Base-by-base conservation (phyloP, 2,113 vertebrate species). In the Xiphias gladius region DNA sequence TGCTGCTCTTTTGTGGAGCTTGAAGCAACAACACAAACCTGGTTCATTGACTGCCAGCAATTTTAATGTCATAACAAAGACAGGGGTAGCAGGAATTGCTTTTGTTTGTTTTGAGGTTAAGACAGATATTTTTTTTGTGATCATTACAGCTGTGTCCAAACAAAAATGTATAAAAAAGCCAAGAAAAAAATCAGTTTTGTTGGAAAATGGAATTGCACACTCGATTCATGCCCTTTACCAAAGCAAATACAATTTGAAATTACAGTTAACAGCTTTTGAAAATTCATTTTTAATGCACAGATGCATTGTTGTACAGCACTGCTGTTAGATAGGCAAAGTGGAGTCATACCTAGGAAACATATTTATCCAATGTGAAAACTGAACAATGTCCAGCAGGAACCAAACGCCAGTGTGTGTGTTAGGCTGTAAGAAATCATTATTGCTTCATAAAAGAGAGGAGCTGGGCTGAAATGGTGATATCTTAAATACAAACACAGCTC, bases 401-500 rank as follows among this genome's bases (percentile, higher is more conserved):
- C 54, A 43, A 26, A 67, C 66, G 54, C 32, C 43, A 50, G 12
- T 24, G 37, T 73, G 8, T 83, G 61, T 66, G 64, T 57, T 30
- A 54, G 48, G 48, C 66, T 70, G 10, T 28, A 30, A 58, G 55
- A 67, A 73, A 86, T 64, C 55, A 75, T 63, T 50, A 62, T 48
- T 74, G 64, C 73, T 74, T 76, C 48, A 80, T 37, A 63, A 73
- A 80, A 35, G 52, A 72, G 20, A 64, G 9, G 48, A 67, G 78
- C 39, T 86, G 66, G 55, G 66, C 35, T 77, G 67, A 83, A 79
- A 65, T 65, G 26, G 57, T 39, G 68, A 81, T 54, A 79, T 55
- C 55, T 73, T 3, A 64, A 75, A 85, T 55, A 66, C 61, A 79
- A 85, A 74, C 30, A 50, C 59, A 80, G 63, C 79, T 84, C 64